Percentiles rank a stretch among this genome's conserved stretches.
phyloP scores from a whole-genome alignment of 2,113 vertebrate genomes.

The Larimichthys polyactis region DNA sequence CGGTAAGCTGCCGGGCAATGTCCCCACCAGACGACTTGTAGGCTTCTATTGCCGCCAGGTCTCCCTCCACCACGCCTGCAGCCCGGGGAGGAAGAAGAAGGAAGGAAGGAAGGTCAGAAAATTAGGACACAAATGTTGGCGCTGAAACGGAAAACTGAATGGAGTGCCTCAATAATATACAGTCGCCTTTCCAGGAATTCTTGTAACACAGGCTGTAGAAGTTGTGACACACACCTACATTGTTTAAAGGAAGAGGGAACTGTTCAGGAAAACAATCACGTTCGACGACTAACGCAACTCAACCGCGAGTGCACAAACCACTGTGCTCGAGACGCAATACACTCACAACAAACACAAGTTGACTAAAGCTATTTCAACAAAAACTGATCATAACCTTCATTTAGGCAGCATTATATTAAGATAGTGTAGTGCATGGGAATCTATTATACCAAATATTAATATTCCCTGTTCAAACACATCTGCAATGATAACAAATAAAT shows the following conservation, averaged over 20 bases:
- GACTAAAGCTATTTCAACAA: not conserved
- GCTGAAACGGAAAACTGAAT: not conserved
- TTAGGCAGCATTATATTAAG: not conserved
- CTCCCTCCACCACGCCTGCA: constrained; percentile 96
- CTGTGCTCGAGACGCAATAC: not conserved
- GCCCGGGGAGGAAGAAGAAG: not conserved
- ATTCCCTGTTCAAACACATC: constrained; percentile 1
- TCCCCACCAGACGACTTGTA: constrained; percentile 96
- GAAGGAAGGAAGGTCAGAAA: constrained; percentile 20
- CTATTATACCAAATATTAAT: not conserved
- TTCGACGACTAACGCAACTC: not conserved
- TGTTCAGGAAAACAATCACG: not conserved
- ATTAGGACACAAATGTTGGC: not conserved
- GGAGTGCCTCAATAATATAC: not conserved
- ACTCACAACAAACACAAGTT: not conserved
- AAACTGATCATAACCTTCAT: not conserved
- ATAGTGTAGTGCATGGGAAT: not conserved
- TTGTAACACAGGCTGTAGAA: not conserved
- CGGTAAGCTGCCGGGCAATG: constrained; percentile 94
- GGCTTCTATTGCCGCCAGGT: constrained; percentile 93
- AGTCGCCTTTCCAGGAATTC: constrained; percentile 16
- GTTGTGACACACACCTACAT: not conserved
- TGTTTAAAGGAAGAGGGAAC: constrained; percentile 4
- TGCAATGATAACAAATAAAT: constrained; percentile 12
- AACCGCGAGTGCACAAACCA: not conserved